phyloP scores from a whole-genome alignment of 2,888 invertebrate species.

The Meiosimyza platycephala region DNA sequence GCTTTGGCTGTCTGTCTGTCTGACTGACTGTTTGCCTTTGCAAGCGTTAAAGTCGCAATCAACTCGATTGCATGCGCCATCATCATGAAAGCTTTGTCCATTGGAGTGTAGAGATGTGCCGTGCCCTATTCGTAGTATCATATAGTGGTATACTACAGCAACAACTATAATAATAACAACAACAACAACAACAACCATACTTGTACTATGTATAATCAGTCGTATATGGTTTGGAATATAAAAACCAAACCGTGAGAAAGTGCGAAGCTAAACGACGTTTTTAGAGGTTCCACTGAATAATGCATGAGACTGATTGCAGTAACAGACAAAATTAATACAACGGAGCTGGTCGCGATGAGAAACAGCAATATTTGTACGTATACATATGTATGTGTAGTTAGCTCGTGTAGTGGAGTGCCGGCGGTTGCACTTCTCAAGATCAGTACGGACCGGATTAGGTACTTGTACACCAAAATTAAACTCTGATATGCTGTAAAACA shows the following conservation, averaged over 20 bases:
- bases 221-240: conserved; percentile 15
- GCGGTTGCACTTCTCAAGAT: too few relatives aligned
- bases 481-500: too few relatives aligned
- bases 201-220: too few relatives aligned
- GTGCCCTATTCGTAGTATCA: conserved; percentile 2
- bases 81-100: not conserved
- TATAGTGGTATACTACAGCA: not conserved
- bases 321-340: conserved; percentile 21
- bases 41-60: not conserved
- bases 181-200: not conserved
- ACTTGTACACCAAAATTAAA: too few relatives aligned
- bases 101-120: not conserved
- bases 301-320: conserved; percentile 39
- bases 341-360: not conserved
- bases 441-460: too few relatives aligned
- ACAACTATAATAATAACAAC: not conserved
- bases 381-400: too few relatives aligned
- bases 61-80: conserved; percentile 20
- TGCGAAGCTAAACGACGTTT: conserved; percentile 45
- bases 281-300: conserved; percentile 44
- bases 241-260: conserved; percentile 44
- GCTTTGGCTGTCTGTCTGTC: not conserved
- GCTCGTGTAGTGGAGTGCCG: too few relatives aligned
- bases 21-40: not conserved
- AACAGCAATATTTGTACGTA: not conserved